phyloP scores from a whole-genome alignment of 2,113 vertebrate species.

The Copsychus sechellarum region DNA sequence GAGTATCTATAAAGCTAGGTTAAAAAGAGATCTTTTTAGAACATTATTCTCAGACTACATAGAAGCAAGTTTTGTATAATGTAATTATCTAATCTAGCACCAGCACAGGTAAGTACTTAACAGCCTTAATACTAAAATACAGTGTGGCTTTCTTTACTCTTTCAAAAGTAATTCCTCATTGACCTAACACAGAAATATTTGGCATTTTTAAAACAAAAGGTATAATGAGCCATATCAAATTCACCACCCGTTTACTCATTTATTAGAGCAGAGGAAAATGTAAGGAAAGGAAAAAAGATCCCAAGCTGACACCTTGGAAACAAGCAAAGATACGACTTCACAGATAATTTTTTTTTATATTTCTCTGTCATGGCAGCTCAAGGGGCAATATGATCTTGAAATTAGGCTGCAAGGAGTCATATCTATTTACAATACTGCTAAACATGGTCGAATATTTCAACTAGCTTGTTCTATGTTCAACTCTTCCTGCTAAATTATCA shows the following conservation, averaged over 20 bases:
- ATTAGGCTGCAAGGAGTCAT: rapidly evolving
- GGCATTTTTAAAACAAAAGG: background rate
- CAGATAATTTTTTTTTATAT: background rate
- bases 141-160: background rate
- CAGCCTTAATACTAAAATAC: background rate
- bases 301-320: background rate
- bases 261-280: background rate
- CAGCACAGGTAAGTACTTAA: background rate
- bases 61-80: background rate
- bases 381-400: background rate
- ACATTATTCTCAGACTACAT: background rate
- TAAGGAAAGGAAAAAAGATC: background rate
- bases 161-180: background rate
- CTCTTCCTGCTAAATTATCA: background rate
- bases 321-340: background rate
- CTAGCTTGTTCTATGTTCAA: background rate
- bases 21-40: background rate
- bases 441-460: background rate
- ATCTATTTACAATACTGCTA: background rate
- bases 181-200: background rate
- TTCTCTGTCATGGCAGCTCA: background rate
- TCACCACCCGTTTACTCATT: background rate
- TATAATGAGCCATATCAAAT: background rate
- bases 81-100: background rate
- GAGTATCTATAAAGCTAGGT: conserved; percentile 87